Base-by-base conservation (phyloP, 2,797 vertebrate species). In the Carapus acus region DNA sequence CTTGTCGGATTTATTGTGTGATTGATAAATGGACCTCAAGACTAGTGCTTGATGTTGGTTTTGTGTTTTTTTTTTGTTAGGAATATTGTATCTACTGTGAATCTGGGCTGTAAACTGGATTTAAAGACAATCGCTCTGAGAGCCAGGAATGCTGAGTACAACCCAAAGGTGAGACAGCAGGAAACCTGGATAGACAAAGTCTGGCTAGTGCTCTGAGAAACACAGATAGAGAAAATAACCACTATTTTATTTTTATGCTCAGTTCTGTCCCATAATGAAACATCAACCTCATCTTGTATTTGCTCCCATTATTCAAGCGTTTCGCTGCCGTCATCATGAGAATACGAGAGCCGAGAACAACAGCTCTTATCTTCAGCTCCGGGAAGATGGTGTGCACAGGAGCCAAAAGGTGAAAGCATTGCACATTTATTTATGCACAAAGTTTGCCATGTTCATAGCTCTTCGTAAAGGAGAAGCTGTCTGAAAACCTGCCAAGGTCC, bases 321-420 rank as follows among this genome's bases (percentile, higher is more conserved):
- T 99, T 99, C 87, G 96, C 96, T 85, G 96, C 96, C 0, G 96
- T 98, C 34, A 99, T 99, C 74, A 99, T 99, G 96, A 94, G 96
- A 87, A 99, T 99, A 90, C 89, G 96, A 89, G 96, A 99, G 65
- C 96, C 96, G 33, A 90, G 96, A 63, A 99, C 96, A 50, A 99
- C 96, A 12, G 96, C 96, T 3, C 89, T 99, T 54, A 99, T 99
- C 80, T 99, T 99, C 85, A 99, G 96, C 77, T 99, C 96, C 46
- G 96, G 96, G 18, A 98, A 99, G 79, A 99, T 99, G 96, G 96
- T 98, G 75, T 99, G 96, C 88, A 99, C 96, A 0, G 96, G 96
- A 76, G 96, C 96, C 6, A 99, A 99, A 82, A 99, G 96, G 96
- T 95, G 78, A 52, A 80, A 53, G 37, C 23, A 6, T 1, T 19